phyloP scores from a whole-genome alignment of 2,888 invertebrate species.

The Eristalis tenax region DNA sequence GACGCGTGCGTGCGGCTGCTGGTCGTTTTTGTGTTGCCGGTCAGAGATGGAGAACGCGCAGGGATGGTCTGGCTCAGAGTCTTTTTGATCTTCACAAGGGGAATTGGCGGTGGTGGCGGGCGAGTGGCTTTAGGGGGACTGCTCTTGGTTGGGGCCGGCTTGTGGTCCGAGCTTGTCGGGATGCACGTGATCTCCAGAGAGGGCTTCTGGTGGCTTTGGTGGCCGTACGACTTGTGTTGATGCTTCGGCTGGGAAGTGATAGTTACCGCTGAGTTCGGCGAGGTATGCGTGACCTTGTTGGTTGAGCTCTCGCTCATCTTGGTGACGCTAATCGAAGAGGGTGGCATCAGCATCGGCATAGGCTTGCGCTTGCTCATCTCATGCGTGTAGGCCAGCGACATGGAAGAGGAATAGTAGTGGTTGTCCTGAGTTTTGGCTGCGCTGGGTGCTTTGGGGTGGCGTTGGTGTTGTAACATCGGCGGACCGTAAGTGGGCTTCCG shows the following conservation, averaged over 20 bases:
- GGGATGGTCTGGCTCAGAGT: slow-evolving; percentile 73
- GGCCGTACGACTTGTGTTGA: slow-evolving; percentile 55
- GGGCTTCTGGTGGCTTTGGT: slow-evolving; percentile 73
- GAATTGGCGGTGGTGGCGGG: slow-evolving; percentile 83
- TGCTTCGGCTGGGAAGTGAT: slow-evolving; percentile 62
- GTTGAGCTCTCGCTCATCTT: slow-evolving; percentile 46
- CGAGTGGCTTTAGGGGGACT: slow-evolving; percentile 78
- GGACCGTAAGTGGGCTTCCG: slow-evolving; percentile 72
- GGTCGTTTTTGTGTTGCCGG: slow-evolving; percentile 69
- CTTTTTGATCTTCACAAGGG: slow-evolving; percentile 82
- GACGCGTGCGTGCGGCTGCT: slow-evolving; percentile 74
- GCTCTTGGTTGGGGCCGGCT: slow-evolving; percentile 71
- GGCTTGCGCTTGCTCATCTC: slow-evolving; percentile 73
- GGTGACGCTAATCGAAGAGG: slow-evolving; percentile 77
- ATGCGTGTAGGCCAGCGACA: slow-evolving; percentile 75
- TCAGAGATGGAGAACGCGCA: slow-evolving; percentile 70
- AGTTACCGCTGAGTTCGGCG: slow-evolving; percentile 69
- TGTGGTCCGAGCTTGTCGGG: slow-evolving; percentile 55
- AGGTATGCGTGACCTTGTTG: slow-evolving; percentile 43
- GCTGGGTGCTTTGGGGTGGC: slow-evolving; percentile 27
- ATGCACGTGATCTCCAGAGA: slow-evolving; percentile 78
- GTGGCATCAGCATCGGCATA: slow-evolving; percentile 75
- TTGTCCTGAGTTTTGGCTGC: slow-evolving; percentile 70
- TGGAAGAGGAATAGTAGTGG: slow-evolving; percentile 74
- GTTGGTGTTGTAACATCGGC: slow-evolving; percentile 37